A percentile compares a stretch with the other conserved stretches of the same genome.
phyloP scores from a whole-genome alignment of 2,113 vertebrate genomes.

The Salminus brasiliensis region DNA sequence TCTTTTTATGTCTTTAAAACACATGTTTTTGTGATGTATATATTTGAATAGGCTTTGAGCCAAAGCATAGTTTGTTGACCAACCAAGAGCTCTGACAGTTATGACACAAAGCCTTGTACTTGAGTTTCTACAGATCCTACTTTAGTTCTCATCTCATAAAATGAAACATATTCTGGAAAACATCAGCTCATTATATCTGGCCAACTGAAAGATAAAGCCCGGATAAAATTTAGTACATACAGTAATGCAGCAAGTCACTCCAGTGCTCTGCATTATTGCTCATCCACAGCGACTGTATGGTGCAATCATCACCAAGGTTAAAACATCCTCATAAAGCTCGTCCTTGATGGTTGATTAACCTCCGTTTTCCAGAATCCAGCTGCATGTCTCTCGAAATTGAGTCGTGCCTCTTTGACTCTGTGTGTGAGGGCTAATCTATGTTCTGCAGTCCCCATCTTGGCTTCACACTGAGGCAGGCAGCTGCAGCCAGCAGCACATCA shows the following conservation, averaged over 20 bases:
- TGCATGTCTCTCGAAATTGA: neutral
- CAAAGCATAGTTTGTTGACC: neutral
- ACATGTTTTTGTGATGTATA: neutral
- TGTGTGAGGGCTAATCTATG: slow-evolving; percentile 37
- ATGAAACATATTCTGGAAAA: too few relatives aligned
- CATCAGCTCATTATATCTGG: too few relatives aligned
- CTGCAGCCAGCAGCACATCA: slow-evolving; percentile 36
- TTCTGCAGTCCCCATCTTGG: slow-evolving; percentile 18
- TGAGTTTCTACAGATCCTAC: too few relatives aligned
- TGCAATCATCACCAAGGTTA: neutral
- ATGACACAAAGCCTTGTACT: neutral
- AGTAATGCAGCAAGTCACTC: too few relatives aligned
- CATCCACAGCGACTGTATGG: neutral
- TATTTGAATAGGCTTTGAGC: neutral
- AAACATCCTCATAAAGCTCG: neutral
- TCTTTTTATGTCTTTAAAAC: neutral
- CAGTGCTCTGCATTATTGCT: neutral
- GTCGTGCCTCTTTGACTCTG: slow-evolving; percentile 32
- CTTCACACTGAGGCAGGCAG: slow-evolving; percentile 29
- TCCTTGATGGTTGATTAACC: slow-evolving; percentile 8
- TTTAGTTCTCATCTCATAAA: too few relatives aligned
- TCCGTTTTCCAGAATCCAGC: neutral
- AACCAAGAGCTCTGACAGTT: neutral
- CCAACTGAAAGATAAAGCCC: too few relatives aligned
- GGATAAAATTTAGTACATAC: too few relatives aligned